Conservation (phyloP, 1,140 invertebrate species). For the Megathymus violae region DNA sequence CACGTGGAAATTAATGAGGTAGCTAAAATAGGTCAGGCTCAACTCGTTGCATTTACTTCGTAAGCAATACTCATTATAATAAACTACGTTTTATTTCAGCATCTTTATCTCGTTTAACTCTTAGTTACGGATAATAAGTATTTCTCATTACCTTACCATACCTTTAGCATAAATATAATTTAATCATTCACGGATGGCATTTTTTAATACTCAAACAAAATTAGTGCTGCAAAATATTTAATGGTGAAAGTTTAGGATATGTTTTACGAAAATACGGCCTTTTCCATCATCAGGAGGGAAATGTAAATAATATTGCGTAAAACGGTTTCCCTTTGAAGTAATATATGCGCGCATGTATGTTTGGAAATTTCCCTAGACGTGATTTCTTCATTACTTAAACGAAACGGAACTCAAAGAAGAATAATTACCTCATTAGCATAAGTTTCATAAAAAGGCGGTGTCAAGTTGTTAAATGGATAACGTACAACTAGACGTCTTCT, state of each 20-base stretch:
- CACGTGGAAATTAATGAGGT: conserved; percentile 32
- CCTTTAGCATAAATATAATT: conserved; percentile 9
- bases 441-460: too few species aligned
- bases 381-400: neutral
- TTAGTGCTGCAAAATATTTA: conserved; percentile 31
- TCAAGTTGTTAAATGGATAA: too few species aligned
- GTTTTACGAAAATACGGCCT: conserved; percentile 13
- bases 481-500: too few species aligned
- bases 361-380: neutral
- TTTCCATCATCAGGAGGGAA: conserved; percentile 19
- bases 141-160: too few species aligned
- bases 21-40: conserved; percentile 29
- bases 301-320: conserved; percentile 14
- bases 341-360: neutral
- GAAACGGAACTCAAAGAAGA: too few species aligned
- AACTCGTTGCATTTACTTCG: conserved; percentile 28
- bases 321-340: conserved; percentile 11
- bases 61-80: conserved; percentile 26
- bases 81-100: too few species aligned
- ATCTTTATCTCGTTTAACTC: too few species aligned
- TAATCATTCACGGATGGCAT: conserved; percentile 23
- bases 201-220: conserved; percentile 18
- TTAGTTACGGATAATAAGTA: too few species aligned
- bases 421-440: too few species aligned
- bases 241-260: conserved; percentile 33